Conservation (phyloP, 2,888 invertebrate species). For the Lepeophtheirus nordmannii region DNA sequence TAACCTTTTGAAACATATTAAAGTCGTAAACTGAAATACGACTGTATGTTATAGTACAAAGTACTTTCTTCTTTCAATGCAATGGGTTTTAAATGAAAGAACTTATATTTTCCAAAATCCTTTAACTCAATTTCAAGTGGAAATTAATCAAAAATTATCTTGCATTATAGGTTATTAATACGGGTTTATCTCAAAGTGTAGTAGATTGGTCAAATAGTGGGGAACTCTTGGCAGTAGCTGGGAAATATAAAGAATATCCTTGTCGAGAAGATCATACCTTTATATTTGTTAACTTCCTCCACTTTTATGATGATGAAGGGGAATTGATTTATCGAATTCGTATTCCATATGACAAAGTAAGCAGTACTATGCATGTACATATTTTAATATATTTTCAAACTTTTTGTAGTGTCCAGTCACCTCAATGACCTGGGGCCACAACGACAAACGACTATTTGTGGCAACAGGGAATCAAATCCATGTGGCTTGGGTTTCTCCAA, state of each 20-base stretch:
- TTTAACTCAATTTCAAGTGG: too few relatives aligned
- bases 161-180: constrained; percentile 11
- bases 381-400: background rate
- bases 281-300: constrained; percentile 8
- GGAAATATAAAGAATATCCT: constrained; percentile 33
- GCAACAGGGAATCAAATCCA: constrained; percentile 79
- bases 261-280: constrained; percentile 7
- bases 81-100: too few relatives aligned
- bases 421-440: constrained; percentile 95
- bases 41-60: too few relatives aligned
- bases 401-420: constrained; percentile 56
- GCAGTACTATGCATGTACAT: background rate
- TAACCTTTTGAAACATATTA: too few relatives aligned
- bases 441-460: constrained; percentile 83
- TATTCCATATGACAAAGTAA: constrained; percentile 26
- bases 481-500: constrained; percentile 79
- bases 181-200: constrained; percentile 1
- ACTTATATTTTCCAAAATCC: too few relatives aligned
- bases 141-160: too few relatives aligned
- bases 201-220: constrained; percentile 96
- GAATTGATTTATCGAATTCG: constrained; percentile 4
- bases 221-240: constrained; percentile 78
- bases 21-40: too few relatives aligned
- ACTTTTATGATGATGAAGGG: constrained; percentile 17
- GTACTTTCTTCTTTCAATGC: too few relatives aligned